Base-by-base conservation (phyloP, 2,888 invertebrate species). In the Linnaemya tessellans region DNA sequence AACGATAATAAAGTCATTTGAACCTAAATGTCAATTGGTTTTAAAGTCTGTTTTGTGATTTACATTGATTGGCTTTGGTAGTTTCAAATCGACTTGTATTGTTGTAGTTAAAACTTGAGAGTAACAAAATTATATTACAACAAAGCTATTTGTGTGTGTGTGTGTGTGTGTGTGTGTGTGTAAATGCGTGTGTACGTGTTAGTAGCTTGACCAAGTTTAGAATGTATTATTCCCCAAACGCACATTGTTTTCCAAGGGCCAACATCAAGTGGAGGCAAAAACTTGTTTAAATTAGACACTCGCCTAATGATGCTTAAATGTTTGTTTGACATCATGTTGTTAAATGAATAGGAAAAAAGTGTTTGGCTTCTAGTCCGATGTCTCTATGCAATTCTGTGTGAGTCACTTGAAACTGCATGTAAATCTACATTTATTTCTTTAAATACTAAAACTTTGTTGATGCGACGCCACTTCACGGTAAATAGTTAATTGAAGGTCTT, bases 1-100 rank as follows among this genome's bases (percentile, higher is more conserved):
- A 82, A 75, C 46, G 82, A 75, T 80, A 80, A 82, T 82, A 85
- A 85, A 82, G 75, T 67, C 79, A 85, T 85, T 78, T 82, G 85
- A 82, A 82, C 79, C 79, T 71, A 82, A 74, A 85, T 85, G 82
- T 82, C 85, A 85, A 85, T 85, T 85, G 82, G 85, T 82, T 82
- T 75, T 75, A 80, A 85, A 82, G 85, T 82, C 79, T 75, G 70
- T 80, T 80, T 71, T 82, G 85, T 85, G 85, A 85, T 85, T 85
- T 85, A 85, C 85, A 85, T 82, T 82, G 82, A 85, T 82, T 82
- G 85, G 85, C 82, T 82, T 75, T 85, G 82, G 71, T 73, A 73
- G 73, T 67, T 77, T 46, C 70, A 70, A 79, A 74, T 58, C 67
- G 73, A 56, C 70, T 70, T 82, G 75, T 64, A 75, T 79, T 75